These are phyloP conservation scores for Eupristina koningsbergeri DNA, from an alignment of 1,140 invertebrate genomes.

Conservation along the genomic window DNA sequence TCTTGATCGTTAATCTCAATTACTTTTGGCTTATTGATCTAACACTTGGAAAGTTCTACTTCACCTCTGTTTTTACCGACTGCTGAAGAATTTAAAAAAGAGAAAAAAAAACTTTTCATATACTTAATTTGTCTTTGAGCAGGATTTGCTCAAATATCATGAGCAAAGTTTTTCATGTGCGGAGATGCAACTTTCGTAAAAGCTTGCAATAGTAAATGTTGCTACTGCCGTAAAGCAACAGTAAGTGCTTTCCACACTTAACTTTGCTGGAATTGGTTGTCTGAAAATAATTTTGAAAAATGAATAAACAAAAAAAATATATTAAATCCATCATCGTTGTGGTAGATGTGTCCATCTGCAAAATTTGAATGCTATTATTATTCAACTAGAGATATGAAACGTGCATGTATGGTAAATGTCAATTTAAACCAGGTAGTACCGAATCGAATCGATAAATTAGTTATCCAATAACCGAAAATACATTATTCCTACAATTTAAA, in stretches of 20 bases:
- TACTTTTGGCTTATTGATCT: conserved; percentile 46
- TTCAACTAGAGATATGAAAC: not conserved
- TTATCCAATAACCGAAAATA: not conserved
- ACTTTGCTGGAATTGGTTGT: conserved; percentile 9
- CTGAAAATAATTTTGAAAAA: conserved; percentile 9
- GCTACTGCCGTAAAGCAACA: not conserved
- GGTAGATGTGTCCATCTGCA: not conserved
- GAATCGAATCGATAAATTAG: not conserved
- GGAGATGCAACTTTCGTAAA: conserved; percentile 1
- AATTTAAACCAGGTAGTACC: not conserved
- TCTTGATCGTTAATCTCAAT: conserved; percentile 49
- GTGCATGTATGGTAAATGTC: not conserved
- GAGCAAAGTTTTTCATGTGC: conserved; percentile 18
- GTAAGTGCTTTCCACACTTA: conserved; percentile 10
- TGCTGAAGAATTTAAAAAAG: not conserved
- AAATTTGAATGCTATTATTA: not conserved
- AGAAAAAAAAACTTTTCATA: conserved; percentile 18
- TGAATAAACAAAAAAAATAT: not conserved
- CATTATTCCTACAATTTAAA: not conserved
- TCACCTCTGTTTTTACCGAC: not conserved
- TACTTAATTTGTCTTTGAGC: conserved; percentile 37
- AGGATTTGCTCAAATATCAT: conserved; percentile 18
- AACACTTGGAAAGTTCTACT: not conserved
- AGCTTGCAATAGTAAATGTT: not conserved
- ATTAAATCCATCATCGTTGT: not conserved